phyloP scores from a whole-genome alignment of 2,113 vertebrate genomes.

The Burhinus bistriatus region DNA sequence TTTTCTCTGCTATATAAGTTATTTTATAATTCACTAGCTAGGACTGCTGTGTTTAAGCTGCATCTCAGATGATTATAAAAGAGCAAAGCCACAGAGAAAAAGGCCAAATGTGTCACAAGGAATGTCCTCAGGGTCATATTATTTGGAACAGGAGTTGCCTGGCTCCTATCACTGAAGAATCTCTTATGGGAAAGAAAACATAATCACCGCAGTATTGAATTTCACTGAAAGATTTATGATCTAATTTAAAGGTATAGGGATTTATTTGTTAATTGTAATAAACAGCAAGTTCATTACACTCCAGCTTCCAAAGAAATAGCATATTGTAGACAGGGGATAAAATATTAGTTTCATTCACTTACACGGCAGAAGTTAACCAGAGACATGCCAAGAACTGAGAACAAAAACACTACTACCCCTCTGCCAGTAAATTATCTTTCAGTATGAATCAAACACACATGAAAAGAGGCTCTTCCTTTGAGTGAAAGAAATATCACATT shows the following conservation, averaged over 20 bases:
- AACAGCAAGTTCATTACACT: constrained; percentile 69
- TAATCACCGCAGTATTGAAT: constrained; percentile 55
- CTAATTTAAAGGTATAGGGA: constrained; percentile 70
- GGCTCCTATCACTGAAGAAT: constrained; percentile 19
- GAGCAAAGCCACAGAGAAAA: not conserved
- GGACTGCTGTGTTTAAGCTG: not conserved
- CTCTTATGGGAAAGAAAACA: constrained; percentile 59
- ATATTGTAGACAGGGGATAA: constrained; percentile 42
- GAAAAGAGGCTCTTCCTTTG: not conserved
- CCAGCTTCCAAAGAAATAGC: constrained; percentile 65
- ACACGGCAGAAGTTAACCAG: constrained; percentile 46
- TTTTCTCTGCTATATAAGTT: not conserved
- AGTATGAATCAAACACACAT: not conserved
- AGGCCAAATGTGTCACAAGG: not conserved
- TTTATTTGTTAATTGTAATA: constrained; percentile 78
- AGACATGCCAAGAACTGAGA: not conserved
- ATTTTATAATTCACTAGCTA: not conserved
- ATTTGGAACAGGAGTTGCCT: not conserved
- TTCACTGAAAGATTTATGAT: constrained; percentile 70
- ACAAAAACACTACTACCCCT: not conserved
- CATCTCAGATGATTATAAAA: not conserved
- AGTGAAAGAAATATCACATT: not conserved
- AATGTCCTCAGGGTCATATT: not conserved
- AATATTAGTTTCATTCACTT: constrained; percentile 63
- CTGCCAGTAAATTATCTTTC: not conserved